A percentile compares a stretch with the other conserved stretches of the same genome.
Conservation (phyloP, 2,797 vertebrate genomes). For the Anisognathus igniventris region DNA sequence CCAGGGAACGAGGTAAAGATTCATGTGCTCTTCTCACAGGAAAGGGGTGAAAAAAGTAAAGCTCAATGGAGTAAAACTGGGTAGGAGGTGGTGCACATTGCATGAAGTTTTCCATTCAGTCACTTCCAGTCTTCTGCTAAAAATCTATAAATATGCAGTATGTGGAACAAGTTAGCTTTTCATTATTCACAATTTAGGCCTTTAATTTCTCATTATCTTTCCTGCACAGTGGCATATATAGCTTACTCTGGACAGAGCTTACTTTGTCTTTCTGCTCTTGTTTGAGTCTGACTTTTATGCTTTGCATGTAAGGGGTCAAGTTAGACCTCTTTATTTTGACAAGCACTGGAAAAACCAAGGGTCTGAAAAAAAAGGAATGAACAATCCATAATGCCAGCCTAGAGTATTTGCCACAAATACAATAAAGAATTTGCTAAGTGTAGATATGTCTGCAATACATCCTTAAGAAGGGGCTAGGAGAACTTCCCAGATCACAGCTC, state of each 20-base stretch:
- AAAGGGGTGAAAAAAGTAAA: neutral
- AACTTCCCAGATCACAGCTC: neutral
- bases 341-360: neutral
- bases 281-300: neutral
- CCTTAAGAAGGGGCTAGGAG: neutral
- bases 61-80: neutral
- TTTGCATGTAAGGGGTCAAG: neutral
- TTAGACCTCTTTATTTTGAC: neutral
- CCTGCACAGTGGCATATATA: neutral
- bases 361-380: neutral
- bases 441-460: neutral
- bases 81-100: neutral
- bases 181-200: neutral
- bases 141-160: neutral
- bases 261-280: neutral
- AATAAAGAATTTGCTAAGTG: neutral
- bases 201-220: neutral
- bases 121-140: neutral
- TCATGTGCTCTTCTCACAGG: neutral
- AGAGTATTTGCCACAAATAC: neutral
- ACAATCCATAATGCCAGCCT: neutral
- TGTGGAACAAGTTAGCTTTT: neutral
- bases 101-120: neutral
- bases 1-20: neutral
- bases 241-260: neutral